phyloP scores from a whole-genome alignment of 2,113 vertebrate species.

The Tapirus terrestris region DNA sequence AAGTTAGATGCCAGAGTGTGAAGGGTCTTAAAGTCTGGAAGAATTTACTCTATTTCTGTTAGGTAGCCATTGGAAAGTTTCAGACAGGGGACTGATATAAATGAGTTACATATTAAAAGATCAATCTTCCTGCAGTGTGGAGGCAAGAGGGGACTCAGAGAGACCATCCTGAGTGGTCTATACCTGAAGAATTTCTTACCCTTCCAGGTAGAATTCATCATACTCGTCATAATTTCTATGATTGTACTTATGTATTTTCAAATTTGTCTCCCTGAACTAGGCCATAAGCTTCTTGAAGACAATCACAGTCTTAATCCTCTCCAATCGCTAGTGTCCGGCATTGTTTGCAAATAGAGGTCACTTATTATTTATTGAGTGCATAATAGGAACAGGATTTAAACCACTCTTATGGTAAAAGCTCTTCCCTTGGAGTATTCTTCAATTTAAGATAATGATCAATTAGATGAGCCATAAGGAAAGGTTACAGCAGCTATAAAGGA shows the following conservation, averaged over 20 bases:
- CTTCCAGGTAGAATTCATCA: neutral
- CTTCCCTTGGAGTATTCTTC: neutral
- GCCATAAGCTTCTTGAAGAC: neutral
- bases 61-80: neutral
- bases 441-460: slow-evolving; percentile 43
- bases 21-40: neutral
- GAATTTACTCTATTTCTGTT: neutral
- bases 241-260: neutral
- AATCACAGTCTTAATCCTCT: neutral
- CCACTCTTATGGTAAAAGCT: neutral
- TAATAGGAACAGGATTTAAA: neutral
- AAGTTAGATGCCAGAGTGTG: neutral
- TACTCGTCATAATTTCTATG: neutral
- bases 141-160: neutral
- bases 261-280: neutral
- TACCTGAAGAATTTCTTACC: neutral
- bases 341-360: neutral
- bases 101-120: neutral
- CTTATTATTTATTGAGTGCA: neutral
- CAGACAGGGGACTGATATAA: neutral
- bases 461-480: neutral
- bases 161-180: neutral
- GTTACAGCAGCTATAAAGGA: neutral
- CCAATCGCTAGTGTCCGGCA: neutral
- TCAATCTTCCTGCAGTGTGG: neutral